phyloP scores from a whole-genome alignment of 1,140 invertebrate genomes.

The Phortica variegata region DNA sequence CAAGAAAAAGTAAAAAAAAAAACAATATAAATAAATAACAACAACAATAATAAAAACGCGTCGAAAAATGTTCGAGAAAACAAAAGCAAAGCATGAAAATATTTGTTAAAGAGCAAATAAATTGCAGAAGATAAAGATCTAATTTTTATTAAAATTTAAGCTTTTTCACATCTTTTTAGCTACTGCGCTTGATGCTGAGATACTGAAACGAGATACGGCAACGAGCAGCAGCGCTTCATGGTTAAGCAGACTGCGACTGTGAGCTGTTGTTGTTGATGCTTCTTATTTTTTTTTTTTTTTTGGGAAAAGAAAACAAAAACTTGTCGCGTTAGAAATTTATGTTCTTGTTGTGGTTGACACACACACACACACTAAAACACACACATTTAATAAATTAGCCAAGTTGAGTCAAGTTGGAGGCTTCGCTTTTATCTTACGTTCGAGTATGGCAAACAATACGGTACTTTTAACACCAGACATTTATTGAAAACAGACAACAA shows the following conservation, averaged over 20 bases:
- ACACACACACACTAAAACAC: slow-evolving; percentile 5
- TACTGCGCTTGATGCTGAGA: slow-evolving; percentile 39
- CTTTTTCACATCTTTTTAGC: slow-evolving; percentile 49
- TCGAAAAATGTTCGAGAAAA: slow-evolving; percentile 31
- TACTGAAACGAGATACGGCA: not conserved
- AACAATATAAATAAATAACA: slow-evolving; percentile 4
- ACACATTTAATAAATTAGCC: slow-evolving; percentile 46
- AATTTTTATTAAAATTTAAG: slow-evolving; percentile 55
- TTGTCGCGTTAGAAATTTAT: slow-evolving; percentile 42
- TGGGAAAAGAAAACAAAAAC: slow-evolving; percentile 37
- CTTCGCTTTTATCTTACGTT: slow-evolving; percentile 12
- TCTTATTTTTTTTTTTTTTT: no score
- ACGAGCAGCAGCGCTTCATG: no score
- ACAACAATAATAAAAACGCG: slow-evolving; percentile 9
- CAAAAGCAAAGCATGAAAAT: slow-evolving; percentile 34
- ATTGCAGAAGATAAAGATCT: slow-evolving; percentile 48
- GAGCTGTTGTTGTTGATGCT: no score
- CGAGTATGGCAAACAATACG: slow-evolving; percentile 47
- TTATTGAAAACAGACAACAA: slow-evolving; percentile 39
- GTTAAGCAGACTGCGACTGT: no score
- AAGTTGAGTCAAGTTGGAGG: slow-evolving; percentile 28
- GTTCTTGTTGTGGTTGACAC: slow-evolving; percentile 28
- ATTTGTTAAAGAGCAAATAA: slow-evolving; percentile 51
- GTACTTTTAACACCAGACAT: slow-evolving; percentile 52
- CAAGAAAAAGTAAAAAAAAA: slow-evolving; percentile 14